phyloP scores from a whole-genome alignment of 2,888 invertebrate species.

The Drosophila kuntzei region DNA sequence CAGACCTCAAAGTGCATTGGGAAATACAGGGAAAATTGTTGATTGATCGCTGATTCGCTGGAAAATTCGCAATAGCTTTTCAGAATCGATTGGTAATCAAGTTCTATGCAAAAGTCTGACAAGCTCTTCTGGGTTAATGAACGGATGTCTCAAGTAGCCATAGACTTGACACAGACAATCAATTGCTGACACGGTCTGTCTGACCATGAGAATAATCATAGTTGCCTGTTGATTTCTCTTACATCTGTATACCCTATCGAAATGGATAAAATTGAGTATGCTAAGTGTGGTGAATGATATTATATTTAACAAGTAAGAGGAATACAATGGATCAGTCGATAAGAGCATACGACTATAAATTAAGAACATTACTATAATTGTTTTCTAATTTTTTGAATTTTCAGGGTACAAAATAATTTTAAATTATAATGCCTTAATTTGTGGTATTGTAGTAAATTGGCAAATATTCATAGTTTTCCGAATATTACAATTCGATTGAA shows the following conservation, averaged over 20 bases:
- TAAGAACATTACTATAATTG: no score
- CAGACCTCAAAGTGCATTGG: neutral
- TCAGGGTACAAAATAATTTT: no score
- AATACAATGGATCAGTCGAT: no score
- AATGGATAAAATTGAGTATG: neutral
- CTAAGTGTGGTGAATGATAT: neutral
- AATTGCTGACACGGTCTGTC: conserved; percentile 24
- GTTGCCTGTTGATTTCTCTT: conserved; percentile 20
- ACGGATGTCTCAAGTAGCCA: conserved; percentile 63
- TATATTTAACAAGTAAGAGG: no score
- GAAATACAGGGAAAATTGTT: neutral
- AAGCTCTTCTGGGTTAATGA: conserved; percentile 70
- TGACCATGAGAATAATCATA: conserved; percentile 46
- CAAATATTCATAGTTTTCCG: no score
- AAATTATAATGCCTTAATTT: no score
- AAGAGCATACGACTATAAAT: no score
- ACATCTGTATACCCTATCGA: conserved; percentile 10
- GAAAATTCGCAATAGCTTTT: conserved; percentile 29
- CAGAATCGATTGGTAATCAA: conserved; percentile 56
- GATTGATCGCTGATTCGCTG: conserved; percentile 25
- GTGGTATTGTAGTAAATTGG: no score
- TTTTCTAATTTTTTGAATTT: no score
- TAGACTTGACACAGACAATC: conserved; percentile 57
- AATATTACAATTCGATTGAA: neutral
- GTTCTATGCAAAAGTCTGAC: conserved; percentile 51